Evolutionary conservation across 2,888 invertebrate species (phyloP), one percentile per base, ranked within the genome.

Genomic region (Drosophila dives): DNA sequence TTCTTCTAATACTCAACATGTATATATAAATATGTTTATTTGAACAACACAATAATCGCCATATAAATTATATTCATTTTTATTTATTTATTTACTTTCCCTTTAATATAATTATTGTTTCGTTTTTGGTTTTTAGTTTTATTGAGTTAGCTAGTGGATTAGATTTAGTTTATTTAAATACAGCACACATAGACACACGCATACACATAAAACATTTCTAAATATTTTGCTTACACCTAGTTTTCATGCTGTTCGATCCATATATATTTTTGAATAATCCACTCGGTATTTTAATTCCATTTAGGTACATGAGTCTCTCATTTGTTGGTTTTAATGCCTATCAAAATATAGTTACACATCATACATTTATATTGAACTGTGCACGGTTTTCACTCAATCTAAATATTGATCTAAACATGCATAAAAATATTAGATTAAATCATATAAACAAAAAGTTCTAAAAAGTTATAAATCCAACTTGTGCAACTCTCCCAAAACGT

Each of bases 261-360:
- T 59, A 34, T n/a, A 36, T 66, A n/a, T 33, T 42, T 42, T 17
- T 45, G 32, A 50, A 62, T 40, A 33, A 64, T 72, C 73, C 70
- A 54, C 72, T 59, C 69, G 64, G 72, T 59, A 72, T 58, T 51
- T 70, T 79, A 70, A 62, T 81, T 75, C 75, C 75, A 70, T 80
- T 86, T 83, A 90, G 89, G 89, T 90, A 90, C 91, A 86, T 86
- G 85, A 90, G 90, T 91, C 89, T 91, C 90, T 91, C 90, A 75
- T 80, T 81, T 81, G 55, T 65, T 23, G 34, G 6, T 75, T 58
- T 66, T 69, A 75, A 85, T 72, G 51, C 64, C 69, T 83, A 73
- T 66, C 62, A 75, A 63, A 80, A 65, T 70, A 65, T 67, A 78
- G 75, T 60, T 75, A 64, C 51, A 67, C 48, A 60, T 36, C 69